Conservation (phyloP, 1,140 invertebrate species). For the Zaprionus kolodkinae region DNA sequence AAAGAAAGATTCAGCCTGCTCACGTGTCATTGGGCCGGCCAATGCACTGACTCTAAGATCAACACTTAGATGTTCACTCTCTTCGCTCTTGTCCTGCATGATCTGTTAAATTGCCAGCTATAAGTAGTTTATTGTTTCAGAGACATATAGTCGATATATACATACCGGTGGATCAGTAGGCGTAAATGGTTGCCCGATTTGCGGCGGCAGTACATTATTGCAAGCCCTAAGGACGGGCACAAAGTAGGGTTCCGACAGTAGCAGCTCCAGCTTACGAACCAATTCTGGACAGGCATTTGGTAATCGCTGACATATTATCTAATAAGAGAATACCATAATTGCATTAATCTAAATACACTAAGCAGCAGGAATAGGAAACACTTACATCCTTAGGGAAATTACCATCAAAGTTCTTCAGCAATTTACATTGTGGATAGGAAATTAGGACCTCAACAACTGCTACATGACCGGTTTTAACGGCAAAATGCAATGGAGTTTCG, state of each 20-base stretch:
- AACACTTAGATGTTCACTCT: conserved; percentile 87
- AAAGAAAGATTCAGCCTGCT: conserved; percentile 89
- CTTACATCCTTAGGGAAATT: conserved; percentile 90
- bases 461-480: conserved; percentile 92
- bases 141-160: conserved; percentile 20
- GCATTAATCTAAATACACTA: neutral
- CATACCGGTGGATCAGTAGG: conserved; percentile 88
- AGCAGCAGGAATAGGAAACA: conserved; percentile 19
- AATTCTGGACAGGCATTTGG: conserved; percentile 83
- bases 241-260: conserved; percentile 91
- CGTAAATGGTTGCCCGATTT: conserved; percentile 90
- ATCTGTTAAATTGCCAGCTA: conserved; percentile 82
- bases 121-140: neutral
- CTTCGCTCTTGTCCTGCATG: conserved; percentile 83
- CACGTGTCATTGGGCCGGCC: conserved; percentile 93
- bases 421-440: conserved; percentile 91
- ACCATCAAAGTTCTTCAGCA: conserved; percentile 89
- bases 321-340: neutral
- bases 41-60: conserved; percentile 90
- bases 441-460: conserved; percentile 91
- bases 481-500: conserved; percentile 97
- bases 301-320: conserved; percentile 89
- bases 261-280: conserved; percentile 86
- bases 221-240: conserved; percentile 92
- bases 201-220: conserved; percentile 89